phyloP scores from a whole-genome alignment of 2,113 vertebrate species.

The Microtus pennsylvanicus region DNA sequence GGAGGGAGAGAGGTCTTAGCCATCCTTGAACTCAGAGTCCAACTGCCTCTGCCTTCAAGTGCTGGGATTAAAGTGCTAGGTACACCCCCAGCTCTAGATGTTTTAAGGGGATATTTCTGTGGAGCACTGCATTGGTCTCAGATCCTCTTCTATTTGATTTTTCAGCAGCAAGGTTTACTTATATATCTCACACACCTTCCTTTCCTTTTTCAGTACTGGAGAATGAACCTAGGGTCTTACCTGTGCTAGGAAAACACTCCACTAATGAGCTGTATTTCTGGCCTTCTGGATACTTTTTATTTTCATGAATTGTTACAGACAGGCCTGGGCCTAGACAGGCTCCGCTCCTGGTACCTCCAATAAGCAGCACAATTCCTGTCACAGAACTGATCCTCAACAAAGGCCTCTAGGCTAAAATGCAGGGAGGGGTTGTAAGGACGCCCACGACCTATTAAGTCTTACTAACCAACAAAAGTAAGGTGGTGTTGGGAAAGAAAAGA shows the following conservation, averaged over 20 bases:
- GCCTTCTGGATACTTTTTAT: background rate
- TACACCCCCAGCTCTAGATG: background rate
- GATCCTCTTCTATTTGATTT: slow-evolving; percentile 19
- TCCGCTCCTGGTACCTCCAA: background rate
- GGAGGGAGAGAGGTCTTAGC: background rate
- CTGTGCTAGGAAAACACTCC: background rate
- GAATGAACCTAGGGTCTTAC: background rate
- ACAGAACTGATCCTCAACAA: background rate
- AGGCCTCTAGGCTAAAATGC: slow-evolving; percentile 8
- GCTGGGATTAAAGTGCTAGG: no score
- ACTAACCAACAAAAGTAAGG: background rate
- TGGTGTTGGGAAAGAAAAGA: background rate
- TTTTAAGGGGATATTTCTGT: background rate
- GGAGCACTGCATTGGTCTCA: background rate
- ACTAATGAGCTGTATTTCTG: background rate
- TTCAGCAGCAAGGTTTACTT: slow-evolving; percentile 43
- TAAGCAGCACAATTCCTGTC: background rate
- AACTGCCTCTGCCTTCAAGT: background rate
- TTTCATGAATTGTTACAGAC: background rate
- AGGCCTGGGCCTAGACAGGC: background rate
- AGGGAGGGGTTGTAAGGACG: background rate
- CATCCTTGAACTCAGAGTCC: background rate
- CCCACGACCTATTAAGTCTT: background rate
- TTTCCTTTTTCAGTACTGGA: background rate
- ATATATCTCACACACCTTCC: background rate